Conservation (phyloP, 2,797 vertebrate genomes). For the Mormyrus proboscirostris region DNA sequence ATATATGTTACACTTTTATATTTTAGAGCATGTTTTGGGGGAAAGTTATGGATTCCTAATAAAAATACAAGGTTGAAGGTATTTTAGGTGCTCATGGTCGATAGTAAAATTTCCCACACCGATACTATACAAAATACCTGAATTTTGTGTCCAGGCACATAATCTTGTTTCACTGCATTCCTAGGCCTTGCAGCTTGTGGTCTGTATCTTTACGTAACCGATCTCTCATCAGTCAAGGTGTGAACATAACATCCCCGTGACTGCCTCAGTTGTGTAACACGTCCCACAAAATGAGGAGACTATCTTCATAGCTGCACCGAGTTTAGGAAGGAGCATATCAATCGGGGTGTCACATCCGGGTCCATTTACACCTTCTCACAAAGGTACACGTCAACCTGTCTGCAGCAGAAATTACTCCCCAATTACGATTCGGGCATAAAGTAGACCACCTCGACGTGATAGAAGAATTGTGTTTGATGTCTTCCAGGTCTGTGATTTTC, state of each 20-base stretch:
- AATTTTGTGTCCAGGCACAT: not conserved
- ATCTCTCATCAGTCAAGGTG: slow-evolving; percentile 9
- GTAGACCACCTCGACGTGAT: not conserved
- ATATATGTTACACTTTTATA: not conserved
- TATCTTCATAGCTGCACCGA: not conserved
- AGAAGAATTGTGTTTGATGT: not conserved
- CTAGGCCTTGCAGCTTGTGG: not conserved
- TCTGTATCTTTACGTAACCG: slow-evolving; percentile 18
- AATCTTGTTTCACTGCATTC: not conserved
- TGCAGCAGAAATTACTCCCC: not conserved
- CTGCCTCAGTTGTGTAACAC: slow-evolving; percentile 34
- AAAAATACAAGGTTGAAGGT: not conserved
- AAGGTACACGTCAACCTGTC: not conserved
- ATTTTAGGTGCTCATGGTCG: not conserved
- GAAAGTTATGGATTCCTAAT: not conserved
- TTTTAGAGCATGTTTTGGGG: not conserved
- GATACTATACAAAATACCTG: not conserved
- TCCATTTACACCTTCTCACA: slow-evolving; percentile 1
- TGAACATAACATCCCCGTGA: slow-evolving; percentile 5
- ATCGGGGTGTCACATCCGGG: not conserved
- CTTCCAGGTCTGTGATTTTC: not conserved
- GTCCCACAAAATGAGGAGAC: slow-evolving; percentile 11
- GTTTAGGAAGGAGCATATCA: not conserved
- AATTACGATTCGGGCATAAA: not conserved
- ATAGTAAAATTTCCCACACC: not conserved